Evolutionary conservation across 2,888 invertebrate species (phyloP).

Genomic region (Ectemnius continuus): DNA sequence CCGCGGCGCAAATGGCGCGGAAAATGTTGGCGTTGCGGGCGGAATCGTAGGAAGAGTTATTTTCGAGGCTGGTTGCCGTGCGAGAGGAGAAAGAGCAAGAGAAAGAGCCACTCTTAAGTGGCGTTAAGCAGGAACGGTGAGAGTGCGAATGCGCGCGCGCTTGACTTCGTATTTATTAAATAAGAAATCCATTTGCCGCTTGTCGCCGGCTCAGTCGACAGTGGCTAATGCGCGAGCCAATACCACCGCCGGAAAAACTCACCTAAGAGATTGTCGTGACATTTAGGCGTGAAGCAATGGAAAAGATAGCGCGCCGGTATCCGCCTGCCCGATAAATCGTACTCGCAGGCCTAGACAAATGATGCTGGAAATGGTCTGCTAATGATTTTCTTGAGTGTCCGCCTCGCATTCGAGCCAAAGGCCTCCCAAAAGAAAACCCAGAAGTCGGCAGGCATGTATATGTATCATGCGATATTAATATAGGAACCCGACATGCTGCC

Average conservation of each 20-base stretch:
- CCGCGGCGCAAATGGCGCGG: too few species aligned
- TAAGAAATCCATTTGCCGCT: constrained; percentile 34
- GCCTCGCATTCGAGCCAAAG: background rate
- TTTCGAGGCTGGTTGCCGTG: background rate
- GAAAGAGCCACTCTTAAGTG: background rate
- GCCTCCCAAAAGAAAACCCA: constrained; percentile 24
- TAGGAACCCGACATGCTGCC: constrained; percentile 31
- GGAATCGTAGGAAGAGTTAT: too few species aligned
- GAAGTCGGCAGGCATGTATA: constrained; percentile 16
- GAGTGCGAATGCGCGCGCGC: background rate
- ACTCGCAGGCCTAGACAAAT: constrained; percentile 37
- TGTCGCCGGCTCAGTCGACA: constrained; percentile 25
- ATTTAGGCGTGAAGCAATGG: constrained; percentile 43
- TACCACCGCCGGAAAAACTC: background rate
- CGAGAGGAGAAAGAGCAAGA: background rate
- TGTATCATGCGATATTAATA: constrained; percentile 28
- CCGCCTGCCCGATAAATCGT: constrained; percentile 35
- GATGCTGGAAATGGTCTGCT: constrained; percentile 25
- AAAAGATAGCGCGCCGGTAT: constrained; percentile 26
- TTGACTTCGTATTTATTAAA: constrained; percentile 16
- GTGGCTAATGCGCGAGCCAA: constrained; percentile 17
- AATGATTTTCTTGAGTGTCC: constrained; percentile 28
- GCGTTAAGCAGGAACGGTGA: background rate
- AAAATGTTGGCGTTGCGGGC: too few species aligned
- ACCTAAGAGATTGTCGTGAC: constrained; percentile 33